These are phyloP conservation scores for Eurosta solidaginis DNA, from an alignment of 1,140 invertebrate genomes.

Conservation along the genomic window DNA sequence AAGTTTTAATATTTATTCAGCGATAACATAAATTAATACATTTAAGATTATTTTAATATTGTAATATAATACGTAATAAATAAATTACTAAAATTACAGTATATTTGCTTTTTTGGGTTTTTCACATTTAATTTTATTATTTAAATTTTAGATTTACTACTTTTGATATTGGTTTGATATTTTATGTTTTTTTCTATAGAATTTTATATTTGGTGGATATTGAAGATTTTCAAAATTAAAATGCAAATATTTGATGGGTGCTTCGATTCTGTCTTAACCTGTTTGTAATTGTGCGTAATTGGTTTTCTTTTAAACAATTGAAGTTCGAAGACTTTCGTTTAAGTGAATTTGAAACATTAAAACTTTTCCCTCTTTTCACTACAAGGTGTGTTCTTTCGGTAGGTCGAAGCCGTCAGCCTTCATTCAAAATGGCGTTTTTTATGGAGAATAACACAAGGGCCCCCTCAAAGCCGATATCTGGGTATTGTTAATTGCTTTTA, in stretches of 20 bases:
- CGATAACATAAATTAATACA: constrained; percentile 31
- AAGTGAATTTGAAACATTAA: background rate
- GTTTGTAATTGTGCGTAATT: background rate
- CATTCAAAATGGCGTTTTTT: no score
- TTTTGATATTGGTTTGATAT: background rate
- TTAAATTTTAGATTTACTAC: background rate
- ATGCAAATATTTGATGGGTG: background rate
- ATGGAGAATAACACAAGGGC: no score
- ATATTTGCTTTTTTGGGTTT: constrained; percentile 7
- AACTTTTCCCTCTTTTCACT: background rate
- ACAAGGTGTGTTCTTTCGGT: no score
- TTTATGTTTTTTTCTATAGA: background rate
- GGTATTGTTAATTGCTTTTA: no score
- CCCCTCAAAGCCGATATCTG: no score
- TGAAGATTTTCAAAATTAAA: background rate
- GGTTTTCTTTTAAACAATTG: background rate
- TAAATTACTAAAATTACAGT: constrained; percentile 28
- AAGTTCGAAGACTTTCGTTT: background rate
- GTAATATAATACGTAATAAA: constrained; percentile 28
- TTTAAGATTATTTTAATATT: constrained; percentile 23
- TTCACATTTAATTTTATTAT: background rate
- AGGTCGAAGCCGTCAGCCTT: no score
- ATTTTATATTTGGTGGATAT: background rate
- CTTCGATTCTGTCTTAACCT: background rate
- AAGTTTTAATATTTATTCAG: background rate